Evolutionary conservation across 2,888 invertebrate species (phyloP).

Genomic region (Paralinhomoeus sp.): DNA sequence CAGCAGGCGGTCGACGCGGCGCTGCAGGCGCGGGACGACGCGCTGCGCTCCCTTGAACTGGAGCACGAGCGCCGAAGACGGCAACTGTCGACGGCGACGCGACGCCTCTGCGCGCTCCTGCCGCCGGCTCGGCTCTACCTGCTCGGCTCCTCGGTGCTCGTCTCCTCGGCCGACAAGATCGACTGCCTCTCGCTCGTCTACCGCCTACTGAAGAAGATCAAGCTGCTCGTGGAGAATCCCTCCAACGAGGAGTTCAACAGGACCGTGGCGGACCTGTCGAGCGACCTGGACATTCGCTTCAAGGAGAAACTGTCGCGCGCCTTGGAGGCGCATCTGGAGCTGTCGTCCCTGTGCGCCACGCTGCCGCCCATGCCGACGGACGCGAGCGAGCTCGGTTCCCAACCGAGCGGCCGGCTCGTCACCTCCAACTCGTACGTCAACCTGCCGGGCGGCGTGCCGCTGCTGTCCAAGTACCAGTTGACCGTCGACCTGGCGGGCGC

Average conservation of each 20-base stretch:
- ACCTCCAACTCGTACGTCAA: slow-evolving; percentile 5
- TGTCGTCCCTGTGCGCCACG: slow-evolving; percentile 4
- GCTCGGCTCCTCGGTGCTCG: slow-evolving; percentile 46
- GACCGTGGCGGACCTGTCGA: not conserved
- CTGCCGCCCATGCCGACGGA: too few species aligned
- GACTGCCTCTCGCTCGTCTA: slow-evolving; percentile 45
- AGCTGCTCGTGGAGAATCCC: not conserved
- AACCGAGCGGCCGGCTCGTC: too few species aligned
- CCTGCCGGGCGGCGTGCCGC: not conserved
- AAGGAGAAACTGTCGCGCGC: slow-evolving; percentile 4
- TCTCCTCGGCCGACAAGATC: slow-evolving; percentile 46
- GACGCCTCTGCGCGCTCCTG: slow-evolving; percentile 9
- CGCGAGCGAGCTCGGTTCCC: too few species aligned
- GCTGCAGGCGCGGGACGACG: slow-evolving; percentile 37
- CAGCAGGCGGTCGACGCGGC: slow-evolving; percentile 44
- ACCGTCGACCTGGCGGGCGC: slow-evolving; percentile 17
- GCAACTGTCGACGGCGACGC: slow-evolving; percentile 11
- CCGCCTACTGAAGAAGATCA: slow-evolving; percentile 5
- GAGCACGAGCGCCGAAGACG: slow-evolving; percentile 10
- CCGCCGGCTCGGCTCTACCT: slow-evolving; percentile 40
- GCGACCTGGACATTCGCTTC: not conserved
- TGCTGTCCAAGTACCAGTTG: slow-evolving; percentile 12
- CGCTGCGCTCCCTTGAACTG: slow-evolving; percentile 39
- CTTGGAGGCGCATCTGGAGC: slow-evolving; percentile 7
- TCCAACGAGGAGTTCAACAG: not conserved